Conservation (phyloP, 2,113 vertebrate species). For the Pteropus alecto region DNA sequence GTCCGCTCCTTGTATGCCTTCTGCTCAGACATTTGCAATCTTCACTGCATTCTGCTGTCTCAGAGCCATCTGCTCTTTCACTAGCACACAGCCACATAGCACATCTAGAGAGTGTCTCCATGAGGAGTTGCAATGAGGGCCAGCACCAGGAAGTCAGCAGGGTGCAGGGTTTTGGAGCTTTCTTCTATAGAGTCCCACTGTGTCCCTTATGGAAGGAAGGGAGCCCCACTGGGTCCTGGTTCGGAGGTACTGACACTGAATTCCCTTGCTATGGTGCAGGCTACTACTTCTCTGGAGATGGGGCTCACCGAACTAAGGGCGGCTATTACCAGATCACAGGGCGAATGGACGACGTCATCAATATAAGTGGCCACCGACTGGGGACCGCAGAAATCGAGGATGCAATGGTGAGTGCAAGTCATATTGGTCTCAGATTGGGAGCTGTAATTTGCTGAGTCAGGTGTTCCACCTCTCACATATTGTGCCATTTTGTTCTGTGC, state of each 20-base stretch:
- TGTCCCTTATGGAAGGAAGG: neutral
- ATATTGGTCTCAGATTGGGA: neutral
- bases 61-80: neutral
- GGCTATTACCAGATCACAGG: constrained; percentile 95
- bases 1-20: neutral
- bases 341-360: constrained; percentile 94
- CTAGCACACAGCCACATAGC: neutral
- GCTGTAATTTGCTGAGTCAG: neutral
- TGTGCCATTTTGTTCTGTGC: constrained; percentile 7
- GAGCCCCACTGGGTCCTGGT: fast-evolving
- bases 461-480: neutral
- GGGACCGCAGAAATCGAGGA: constrained; percentile 95
- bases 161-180: neutral
- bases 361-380: constrained; percentile 92
- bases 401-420: constrained; percentile 85
- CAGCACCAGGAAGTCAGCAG: neutral
- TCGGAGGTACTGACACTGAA: neutral
- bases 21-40: neutral
- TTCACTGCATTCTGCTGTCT: neutral
- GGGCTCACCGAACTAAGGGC: constrained; percentile 85
- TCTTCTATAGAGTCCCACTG: neutral
- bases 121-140: neutral
- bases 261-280: constrained; percentile 78
- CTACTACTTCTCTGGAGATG: constrained; percentile 93
- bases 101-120: neutral